A percentile compares a stretch with the other conserved stretches of the same genome.
Conservation (phyloP, 2,888 invertebrate species). For the Adelognathus sp. region DNA sequence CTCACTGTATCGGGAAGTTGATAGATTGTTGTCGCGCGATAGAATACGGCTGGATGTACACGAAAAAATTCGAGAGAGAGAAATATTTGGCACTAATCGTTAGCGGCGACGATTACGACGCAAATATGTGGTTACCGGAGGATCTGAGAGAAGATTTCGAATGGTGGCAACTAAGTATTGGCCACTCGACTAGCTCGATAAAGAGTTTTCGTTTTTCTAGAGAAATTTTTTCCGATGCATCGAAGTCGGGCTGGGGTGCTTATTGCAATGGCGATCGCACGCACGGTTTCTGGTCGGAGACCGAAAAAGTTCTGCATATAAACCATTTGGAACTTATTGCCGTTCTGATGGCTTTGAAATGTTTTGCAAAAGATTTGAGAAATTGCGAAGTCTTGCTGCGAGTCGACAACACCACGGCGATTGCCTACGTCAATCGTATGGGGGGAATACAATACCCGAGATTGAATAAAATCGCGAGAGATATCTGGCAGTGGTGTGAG, state of each 20-base stretch:
- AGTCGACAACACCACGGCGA: slow-evolving; percentile 44
- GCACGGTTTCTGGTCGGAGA: slow-evolving; percentile 40
- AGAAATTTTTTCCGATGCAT: slow-evolving; percentile 36
- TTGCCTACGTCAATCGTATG: slow-evolving; percentile 22
- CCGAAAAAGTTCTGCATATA: slow-evolving; percentile 14
- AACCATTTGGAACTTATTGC: slow-evolving; percentile 22
- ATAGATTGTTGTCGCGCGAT: slow-evolving; percentile 17
- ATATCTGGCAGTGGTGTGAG: slow-evolving; percentile 61
- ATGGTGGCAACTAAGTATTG: background rate
- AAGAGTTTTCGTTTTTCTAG: background rate
- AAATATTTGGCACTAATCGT: background rate
- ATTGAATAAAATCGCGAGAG: background rate
- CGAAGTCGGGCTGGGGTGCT: slow-evolving; percentile 40
- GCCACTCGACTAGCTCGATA: background rate
- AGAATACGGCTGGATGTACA: slow-evolving; percentile 28
- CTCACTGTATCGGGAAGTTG: slow-evolving; percentile 18
- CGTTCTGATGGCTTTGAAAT: slow-evolving; percentile 23
- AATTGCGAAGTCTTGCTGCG: slow-evolving; percentile 29
- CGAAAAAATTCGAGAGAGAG: slow-evolving; percentile 25
- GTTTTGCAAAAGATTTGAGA: slow-evolving; percentile 14
- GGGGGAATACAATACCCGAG: slow-evolving; percentile 1
- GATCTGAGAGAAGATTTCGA: background rate
- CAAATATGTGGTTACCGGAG: background rate
- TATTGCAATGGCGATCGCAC: slow-evolving; percentile 35
- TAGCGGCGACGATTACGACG: background rate